Conservation (phyloP, 2,888 invertebrate species). For the Cheilosia vulpina region DNA sequence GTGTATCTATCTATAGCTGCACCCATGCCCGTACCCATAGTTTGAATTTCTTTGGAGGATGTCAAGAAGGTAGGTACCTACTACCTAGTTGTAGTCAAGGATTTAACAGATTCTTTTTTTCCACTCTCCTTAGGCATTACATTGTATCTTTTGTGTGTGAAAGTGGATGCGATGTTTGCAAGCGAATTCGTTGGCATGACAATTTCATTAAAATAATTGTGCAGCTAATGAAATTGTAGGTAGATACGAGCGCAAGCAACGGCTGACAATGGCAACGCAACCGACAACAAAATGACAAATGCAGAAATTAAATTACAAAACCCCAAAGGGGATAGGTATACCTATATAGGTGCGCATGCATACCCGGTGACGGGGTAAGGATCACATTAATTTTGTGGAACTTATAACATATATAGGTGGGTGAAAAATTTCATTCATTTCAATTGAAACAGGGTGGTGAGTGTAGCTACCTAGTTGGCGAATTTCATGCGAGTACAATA, state of each 20-base stretch:
- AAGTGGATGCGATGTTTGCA: conserved; percentile 50
- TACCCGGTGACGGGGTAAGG: neutral
- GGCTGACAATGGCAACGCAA: conserved; percentile 44
- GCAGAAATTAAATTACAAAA: conserved; percentile 61
- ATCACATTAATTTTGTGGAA: neutral
- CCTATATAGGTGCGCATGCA: neutral
- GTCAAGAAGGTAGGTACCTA: conserved; percentile 33
- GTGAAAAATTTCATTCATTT: neutral
- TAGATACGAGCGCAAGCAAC: conserved; percentile 32
- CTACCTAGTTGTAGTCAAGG: conserved; percentile 68
- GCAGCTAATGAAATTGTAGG: conserved; percentile 71
- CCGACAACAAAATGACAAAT: conserved; percentile 24
- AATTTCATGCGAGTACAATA: too few relatives aligned
- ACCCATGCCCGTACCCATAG: conserved; percentile 8
- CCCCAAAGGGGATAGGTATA: conserved; percentile 45
- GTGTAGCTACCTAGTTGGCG: too few relatives aligned
- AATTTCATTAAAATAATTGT: conserved; percentile 77
- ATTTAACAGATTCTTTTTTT: conserved; percentile 54
- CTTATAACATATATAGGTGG: neutral
- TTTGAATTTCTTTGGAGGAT: conserved; percentile 42
- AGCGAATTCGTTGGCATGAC: conserved; percentile 75
- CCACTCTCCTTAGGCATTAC: conserved; percentile 41
- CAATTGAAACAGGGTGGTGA: neutral
- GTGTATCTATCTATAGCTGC: neutral
- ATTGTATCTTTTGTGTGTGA: conserved; percentile 29